Evolutionary conservation across 2,888 invertebrate species (phyloP).

Genomic region (Chorisops tibialis): DNA sequence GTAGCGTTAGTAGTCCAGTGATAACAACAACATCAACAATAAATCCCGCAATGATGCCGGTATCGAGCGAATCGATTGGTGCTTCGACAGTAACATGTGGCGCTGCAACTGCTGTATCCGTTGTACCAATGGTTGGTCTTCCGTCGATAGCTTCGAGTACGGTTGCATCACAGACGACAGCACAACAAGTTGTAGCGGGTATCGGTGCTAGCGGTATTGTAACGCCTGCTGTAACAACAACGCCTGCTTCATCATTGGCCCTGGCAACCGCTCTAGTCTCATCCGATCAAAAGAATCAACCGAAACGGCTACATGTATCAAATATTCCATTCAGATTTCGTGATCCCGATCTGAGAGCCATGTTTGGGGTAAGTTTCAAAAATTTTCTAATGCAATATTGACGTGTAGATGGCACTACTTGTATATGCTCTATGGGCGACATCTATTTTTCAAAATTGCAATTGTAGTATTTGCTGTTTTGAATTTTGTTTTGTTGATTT

Average conservation of each 20-base stretch:
- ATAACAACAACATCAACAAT: conserved; percentile 32
- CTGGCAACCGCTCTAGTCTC: conserved; percentile 49
- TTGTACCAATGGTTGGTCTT: conserved; percentile 30
- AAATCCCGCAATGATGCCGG: conserved; percentile 12
- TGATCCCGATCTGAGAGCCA: conserved; percentile 96
- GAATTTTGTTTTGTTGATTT: conserved; percentile 5
- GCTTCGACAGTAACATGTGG: conserved; percentile 33
- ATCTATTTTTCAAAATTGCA: conserved; percentile 6
- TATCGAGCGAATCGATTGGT: conserved; percentile 36
- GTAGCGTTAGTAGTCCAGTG: conserved; percentile 22
- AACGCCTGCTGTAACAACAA: conserved; percentile 50
- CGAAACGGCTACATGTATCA: conserved; percentile 96
- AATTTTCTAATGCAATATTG: not conserved
- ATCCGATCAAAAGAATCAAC: conserved; percentile 65
- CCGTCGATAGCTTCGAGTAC: conserved; percentile 38
- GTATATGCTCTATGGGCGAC: not conserved
- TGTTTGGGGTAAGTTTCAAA: conserved; percentile 94
- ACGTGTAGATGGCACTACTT: not conserved
- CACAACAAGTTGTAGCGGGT: conserved; percentile 48
- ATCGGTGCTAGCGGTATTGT: conserved; percentile 40
- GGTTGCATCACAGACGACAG: conserved; percentile 41
- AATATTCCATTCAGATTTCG: conserved; percentile 99
- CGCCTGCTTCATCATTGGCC: conserved; percentile 46
- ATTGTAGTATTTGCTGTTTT: conserved; percentile 18
- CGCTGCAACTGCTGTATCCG: conserved; percentile 32